These are phyloP conservation scores for Megaceryle maxima DNA, from an alignment of 2,113 vertebrate genomes.

Conservation along the genomic window DNA sequence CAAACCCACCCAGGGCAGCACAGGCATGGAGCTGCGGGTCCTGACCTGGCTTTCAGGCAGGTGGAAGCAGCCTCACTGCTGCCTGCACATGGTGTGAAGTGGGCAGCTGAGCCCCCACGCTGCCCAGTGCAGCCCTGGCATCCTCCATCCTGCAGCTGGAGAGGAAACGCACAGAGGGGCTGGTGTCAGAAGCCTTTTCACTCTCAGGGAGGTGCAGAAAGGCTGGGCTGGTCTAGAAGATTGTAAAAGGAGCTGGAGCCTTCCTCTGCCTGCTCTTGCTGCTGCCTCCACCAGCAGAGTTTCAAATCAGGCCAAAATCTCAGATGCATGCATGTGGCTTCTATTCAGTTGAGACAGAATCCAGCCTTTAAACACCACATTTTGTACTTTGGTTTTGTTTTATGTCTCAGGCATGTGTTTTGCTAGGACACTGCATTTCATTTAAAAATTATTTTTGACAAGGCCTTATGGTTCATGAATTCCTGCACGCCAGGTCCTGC, in stretches of 20 bases:
- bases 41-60: background rate
- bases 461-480: conserved; percentile 2
- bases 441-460: conserved; percentile 50
- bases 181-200: background rate
- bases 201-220: background rate
- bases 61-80: background rate
- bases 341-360: conserved; percentile 24
- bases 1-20: background rate
- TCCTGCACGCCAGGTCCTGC: conserved; percentile 22
- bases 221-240: background rate
- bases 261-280: background rate
- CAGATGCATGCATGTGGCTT: conserved; percentile 38
- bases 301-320: conserved; percentile 5
- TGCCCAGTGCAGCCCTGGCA: background rate
- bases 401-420: conserved; percentile 19
- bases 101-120: background rate
- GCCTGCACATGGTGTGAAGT: background rate
- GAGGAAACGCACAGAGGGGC: fast-evolving
- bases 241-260: background rate
- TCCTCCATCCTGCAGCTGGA: background rate
- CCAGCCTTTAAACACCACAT: conserved; percentile 21
- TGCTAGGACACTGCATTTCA: conserved; percentile 43
- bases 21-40: background rate
- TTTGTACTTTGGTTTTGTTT: conserved; percentile 28
- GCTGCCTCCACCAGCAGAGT: background rate